Evolutionary conservation across 2,888 invertebrate species (phyloP), one percentile per base, ranked within the genome.

Genomic region (Anorthoa munda): DNA sequence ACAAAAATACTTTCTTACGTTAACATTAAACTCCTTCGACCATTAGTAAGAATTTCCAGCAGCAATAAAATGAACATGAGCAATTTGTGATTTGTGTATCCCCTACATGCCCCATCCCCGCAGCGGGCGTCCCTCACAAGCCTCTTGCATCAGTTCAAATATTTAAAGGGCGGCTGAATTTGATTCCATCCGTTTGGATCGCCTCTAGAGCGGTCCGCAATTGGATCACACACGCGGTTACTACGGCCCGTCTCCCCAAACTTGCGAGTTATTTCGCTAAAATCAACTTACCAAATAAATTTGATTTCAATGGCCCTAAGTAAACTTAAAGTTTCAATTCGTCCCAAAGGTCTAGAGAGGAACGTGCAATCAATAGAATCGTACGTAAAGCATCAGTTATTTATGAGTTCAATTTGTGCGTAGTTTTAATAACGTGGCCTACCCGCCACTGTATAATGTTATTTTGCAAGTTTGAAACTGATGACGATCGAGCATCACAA

Each of bases 121-220:
- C 69, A 64, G 59, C 71, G 68, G n/a, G 46, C 45, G 73, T 68
- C 83, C 83, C 86, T 86, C 86, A 77, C 85, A 80, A 88, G 85
- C 89, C 89, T 89, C 86, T 81, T 90, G 90, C 92, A 88, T 89
- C 90, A 92, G 89, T 93, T 96, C 94, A 95, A 96, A 96, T 96
- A 96, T 96, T 96, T 95, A 95, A 95, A 95, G 94, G 94, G 93
- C 91, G 91, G 87, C 90, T 87, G 93, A 94, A 94, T 95, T 93
- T 91, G 93, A 95, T 95, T 94, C 89, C 90, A 85, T 90, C 88
- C 89, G 89, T 90, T 91, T 88, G 87, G 87, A 90, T 87, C 88
- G 87, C 81, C 77, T 85, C 78, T 87, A 89, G 88, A 88, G 87
- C 88, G 89, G 83, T 80, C 92, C 93, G 91, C 94, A 96, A 96